Evolutionary conservation across 2,888 invertebrate species (phyloP).

Genomic region (Diarsia rubi): DNA sequence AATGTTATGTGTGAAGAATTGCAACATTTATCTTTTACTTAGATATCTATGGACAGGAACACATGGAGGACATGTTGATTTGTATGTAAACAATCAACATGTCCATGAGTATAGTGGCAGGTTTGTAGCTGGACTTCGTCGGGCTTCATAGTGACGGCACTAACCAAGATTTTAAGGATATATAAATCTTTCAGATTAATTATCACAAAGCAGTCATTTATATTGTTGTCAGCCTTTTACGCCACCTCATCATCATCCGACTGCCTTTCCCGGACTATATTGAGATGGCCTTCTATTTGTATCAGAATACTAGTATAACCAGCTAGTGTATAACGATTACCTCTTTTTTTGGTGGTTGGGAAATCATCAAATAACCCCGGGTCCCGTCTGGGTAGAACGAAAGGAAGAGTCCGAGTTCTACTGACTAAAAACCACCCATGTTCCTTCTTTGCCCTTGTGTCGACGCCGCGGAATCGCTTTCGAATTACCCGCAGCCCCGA

Average conservation of each 20-base stretch:
- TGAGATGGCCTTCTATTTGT: background rate
- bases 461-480: too few relatives aligned
- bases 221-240: background rate
- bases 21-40: background rate
- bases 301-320: background rate
- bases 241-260: background rate
- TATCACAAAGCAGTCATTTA: background rate
- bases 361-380: too few relatives aligned
- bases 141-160: too few relatives aligned
- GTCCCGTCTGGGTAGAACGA: too few relatives aligned
- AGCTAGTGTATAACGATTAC: background rate
- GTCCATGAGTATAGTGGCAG: background rate
- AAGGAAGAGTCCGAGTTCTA: too few relatives aligned
- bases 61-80: too few relatives aligned
- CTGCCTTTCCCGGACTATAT: background rate
- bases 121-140: too few relatives aligned
- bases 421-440: too few relatives aligned
- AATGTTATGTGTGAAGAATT: slow-evolving; percentile 5
- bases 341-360: too few relatives aligned
- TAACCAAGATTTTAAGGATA: background rate
- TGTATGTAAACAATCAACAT: too few relatives aligned
- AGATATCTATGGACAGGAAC: background rate
- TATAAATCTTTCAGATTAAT: background rate
- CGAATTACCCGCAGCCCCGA: too few relatives aligned
- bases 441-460: too few relatives aligned